Evolutionary conservation across 2,888 invertebrate species (phyloP).

Genomic region (Cataglyphis albicans): DNA sequence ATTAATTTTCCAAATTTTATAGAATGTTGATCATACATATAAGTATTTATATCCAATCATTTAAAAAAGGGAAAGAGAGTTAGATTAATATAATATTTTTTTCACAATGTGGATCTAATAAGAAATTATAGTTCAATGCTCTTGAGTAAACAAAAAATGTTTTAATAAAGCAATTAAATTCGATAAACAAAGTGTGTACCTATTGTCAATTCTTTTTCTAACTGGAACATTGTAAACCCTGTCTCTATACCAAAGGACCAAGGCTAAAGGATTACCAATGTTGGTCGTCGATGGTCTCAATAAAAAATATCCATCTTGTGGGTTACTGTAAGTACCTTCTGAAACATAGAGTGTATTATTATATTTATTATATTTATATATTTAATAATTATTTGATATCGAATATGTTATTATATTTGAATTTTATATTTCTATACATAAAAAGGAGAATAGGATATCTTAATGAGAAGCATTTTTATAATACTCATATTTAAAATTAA

Average conservation of each 20-base stretch:
- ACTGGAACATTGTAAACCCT: conserved; percentile 85
- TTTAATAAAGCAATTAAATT: background rate
- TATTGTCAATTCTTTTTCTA: conserved; percentile 83
- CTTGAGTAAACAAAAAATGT: too few relatives aligned
- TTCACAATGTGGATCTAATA: background rate
- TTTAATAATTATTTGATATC: background rate
- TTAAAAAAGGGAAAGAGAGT: background rate
- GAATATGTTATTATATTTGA: conserved; percentile 6
- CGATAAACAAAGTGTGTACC: conserved; percentile 70
- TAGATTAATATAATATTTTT: background rate
- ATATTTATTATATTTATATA: too few relatives aligned
- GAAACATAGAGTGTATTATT: background rate
- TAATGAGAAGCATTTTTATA: background rate
- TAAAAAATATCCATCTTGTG: conserved; percentile 84
- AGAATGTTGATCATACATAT: conserved; percentile 30
- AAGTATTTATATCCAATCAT: conserved; percentile 31
- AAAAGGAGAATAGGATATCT: background rate
- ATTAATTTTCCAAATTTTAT: background rate
- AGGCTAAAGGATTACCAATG: conserved; percentile 84
- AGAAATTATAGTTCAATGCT: conserved; percentile 29
- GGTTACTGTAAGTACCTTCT: conserved; percentile 79
- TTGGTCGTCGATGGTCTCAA: conserved; percentile 84
- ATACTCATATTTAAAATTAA: background rate
- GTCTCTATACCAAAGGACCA: conserved; percentile 84
- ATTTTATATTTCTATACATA: background rate